phyloP scores from a whole-genome alignment of 2,888 invertebrate species.

The Cheilosia impressa region DNA sequence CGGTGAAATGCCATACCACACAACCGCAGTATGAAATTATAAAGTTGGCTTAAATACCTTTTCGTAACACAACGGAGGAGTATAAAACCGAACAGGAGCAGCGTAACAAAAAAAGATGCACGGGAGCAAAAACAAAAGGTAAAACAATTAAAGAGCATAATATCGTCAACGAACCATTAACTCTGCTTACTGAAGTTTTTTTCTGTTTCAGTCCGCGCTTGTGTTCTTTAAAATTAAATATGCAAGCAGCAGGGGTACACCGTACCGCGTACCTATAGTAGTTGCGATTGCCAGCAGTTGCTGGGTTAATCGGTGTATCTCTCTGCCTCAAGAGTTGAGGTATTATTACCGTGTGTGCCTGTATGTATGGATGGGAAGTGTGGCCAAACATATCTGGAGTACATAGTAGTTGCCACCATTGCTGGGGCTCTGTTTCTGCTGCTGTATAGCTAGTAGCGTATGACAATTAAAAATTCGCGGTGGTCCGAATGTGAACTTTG shows the following conservation, averaged over 20 bases:
- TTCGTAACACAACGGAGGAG: neutral
- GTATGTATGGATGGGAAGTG: slow-evolving; percentile 20
- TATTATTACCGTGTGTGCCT: slow-evolving; percentile 8
- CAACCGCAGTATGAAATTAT: slow-evolving; percentile 50
- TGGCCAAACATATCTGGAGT: slow-evolving; percentile 50
- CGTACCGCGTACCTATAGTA: slow-evolving; percentile 8
- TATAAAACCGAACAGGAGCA: neutral
- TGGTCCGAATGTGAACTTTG: slow-evolving; percentile 69
- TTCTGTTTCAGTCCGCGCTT: slow-evolving; percentile 18
- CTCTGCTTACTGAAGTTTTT: slow-evolving; percentile 49
- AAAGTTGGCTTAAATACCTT: slow-evolving; percentile 35
- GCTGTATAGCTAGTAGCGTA: slow-evolving; percentile 22
- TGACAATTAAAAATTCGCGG: slow-evolving; percentile 46
- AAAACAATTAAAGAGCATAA: slow-evolving; percentile 72
- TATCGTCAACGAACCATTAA: slow-evolving; percentile 74
- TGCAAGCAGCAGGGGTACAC: slow-evolving; percentile 38
- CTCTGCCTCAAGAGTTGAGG: slow-evolving; percentile 14
- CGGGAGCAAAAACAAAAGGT: slow-evolving; percentile 59
- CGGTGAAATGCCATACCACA: slow-evolving; percentile 32
- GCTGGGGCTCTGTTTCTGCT: neutral
- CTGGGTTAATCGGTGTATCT: slow-evolving; percentile 46
- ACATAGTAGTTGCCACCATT: slow-evolving; percentile 14
- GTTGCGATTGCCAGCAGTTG: neutral
- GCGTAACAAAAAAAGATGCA: slow-evolving; percentile 35
- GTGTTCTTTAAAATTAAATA: slow-evolving; percentile 48